Evolutionary conservation across 2,797 vertebrate species (phyloP).

Genomic region (Sparus aurata): DNA sequence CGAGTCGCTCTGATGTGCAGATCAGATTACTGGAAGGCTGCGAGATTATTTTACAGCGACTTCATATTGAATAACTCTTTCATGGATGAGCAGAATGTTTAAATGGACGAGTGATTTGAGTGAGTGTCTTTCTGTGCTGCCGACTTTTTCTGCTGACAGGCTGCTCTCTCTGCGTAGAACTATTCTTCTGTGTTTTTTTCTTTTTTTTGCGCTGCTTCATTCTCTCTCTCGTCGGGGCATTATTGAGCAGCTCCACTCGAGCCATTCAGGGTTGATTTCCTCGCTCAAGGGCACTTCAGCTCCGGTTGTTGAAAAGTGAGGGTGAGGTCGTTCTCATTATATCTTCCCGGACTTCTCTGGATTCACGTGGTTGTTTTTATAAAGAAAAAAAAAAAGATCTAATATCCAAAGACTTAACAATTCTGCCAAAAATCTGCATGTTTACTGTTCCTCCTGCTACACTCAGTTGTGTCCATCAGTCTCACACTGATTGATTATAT

Average conservation of each 20-base stretch:
- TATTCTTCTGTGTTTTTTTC: neutral
- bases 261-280: neutral
- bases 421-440: neutral
- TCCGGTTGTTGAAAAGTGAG: neutral
- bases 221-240: neutral
- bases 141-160: neutral
- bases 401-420: neutral
- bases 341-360: neutral
- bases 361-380: neutral
- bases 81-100: conserved; percentile 10
- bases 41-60: neutral
- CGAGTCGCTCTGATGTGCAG: neutral
- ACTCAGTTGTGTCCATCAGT: neutral
- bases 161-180: neutral
- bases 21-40: conserved; percentile 2
- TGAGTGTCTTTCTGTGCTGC: neutral
- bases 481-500: neutral
- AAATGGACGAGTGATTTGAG: conserved; percentile 5
- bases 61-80: conserved; percentile 8
- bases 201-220: neutral
- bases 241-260: neutral
- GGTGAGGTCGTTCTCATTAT: neutral
- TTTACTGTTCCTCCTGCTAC: neutral
- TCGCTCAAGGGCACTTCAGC: neutral
- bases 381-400: neutral